These are phyloP conservation scores for Hippocampus abdominalis DNA, from an alignment of 2,113 vertebrate genomes.

Conservation along the genomic window DNA sequence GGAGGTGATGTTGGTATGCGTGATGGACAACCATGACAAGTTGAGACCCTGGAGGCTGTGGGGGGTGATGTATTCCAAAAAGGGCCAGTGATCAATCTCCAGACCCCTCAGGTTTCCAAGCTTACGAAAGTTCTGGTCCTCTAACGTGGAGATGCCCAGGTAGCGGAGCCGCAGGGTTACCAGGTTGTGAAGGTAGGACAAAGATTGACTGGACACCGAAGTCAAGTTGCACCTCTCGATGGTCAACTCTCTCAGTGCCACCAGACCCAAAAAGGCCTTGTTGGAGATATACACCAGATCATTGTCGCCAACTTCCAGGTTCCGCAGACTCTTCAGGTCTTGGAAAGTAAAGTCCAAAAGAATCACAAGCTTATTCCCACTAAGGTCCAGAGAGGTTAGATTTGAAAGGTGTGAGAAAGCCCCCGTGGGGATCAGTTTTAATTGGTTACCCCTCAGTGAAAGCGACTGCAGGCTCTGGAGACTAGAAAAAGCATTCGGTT, in stretches of 20 bases:
- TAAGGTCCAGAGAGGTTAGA: slow-evolving; percentile 90
- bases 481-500: slow-evolving; percentile 88
- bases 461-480: slow-evolving; percentile 81
- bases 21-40: slow-evolving; percentile 91
- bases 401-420: slow-evolving; percentile 88
- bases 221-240: slow-evolving; percentile 96
- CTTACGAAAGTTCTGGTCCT: slow-evolving; percentile 89
- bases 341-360: slow-evolving; percentile 93
- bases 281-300: slow-evolving; percentile 96
- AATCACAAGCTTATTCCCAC: slow-evolving; percentile 94
- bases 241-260: slow-evolving; percentile 84
- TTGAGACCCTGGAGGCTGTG: slow-evolving; percentile 90
- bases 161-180: slow-evolving; percentile 85
- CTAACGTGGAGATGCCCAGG: slow-evolving; percentile 82
- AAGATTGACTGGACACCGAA: slow-evolving; percentile 84
- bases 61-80: slow-evolving; percentile 85
- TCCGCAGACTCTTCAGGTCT: slow-evolving; percentile 82
- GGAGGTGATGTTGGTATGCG: slow-evolving; percentile 90
- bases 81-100: slow-evolving; percentile 92
- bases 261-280: slow-evolving; percentile 87
- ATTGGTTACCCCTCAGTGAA: slow-evolving; percentile 85
- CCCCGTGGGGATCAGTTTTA: slow-evolving; percentile 89
- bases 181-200: slow-evolving; percentile 88
- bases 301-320: slow-evolving; percentile 91
- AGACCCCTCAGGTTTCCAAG: slow-evolving; percentile 82